Conservation (phyloP, 2,888 invertebrate genomes). For the Zele albiditarsus region DNA sequence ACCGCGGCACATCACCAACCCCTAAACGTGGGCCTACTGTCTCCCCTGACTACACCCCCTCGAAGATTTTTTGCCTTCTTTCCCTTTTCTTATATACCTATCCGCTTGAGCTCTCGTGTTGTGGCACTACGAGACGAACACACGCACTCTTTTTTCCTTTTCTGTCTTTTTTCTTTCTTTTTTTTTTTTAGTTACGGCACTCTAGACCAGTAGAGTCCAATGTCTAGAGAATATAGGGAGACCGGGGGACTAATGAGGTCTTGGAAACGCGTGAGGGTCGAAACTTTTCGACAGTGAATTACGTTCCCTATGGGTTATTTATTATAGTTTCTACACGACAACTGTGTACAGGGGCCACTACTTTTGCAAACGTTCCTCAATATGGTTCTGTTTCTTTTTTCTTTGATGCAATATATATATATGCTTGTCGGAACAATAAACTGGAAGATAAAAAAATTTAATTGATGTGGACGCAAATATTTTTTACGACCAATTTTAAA, state of each 20-base stretch:
- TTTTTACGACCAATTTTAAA: neutral
- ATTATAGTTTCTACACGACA: slow-evolving; percentile 25
- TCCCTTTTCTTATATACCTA: neutral
- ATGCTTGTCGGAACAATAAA: neutral
- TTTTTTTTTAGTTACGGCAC: neutral
- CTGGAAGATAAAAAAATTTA: neutral
- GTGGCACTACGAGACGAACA: slow-evolving; percentile 9
- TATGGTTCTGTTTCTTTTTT: neutral
- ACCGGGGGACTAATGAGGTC: slow-evolving; percentile 44
- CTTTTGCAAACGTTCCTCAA: slow-evolving; percentile 1
- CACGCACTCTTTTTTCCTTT: slow-evolving; percentile 33
- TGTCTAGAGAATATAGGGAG: slow-evolving; percentile 14
- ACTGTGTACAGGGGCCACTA: neutral
- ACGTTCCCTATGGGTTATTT: slow-evolving; percentile 30
- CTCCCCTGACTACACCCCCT: slow-evolving; percentile 13
- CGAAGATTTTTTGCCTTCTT: slow-evolving; percentile 29
- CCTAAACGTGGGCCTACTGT: neutral
- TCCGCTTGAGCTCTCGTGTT: neutral
- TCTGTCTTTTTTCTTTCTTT: neutral
- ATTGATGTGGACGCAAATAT: neutral
- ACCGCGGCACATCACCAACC: slow-evolving; percentile 12
- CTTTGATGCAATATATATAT: neutral
- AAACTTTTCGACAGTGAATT: slow-evolving; percentile 41
- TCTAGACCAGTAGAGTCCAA: neutral
- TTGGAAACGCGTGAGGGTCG: slow-evolving; percentile 38